These are phyloP conservation scores for Carpatolechia fugitivella DNA, from an alignment of 2,888 invertebrate genomes.

Conservation along the genomic window DNA sequence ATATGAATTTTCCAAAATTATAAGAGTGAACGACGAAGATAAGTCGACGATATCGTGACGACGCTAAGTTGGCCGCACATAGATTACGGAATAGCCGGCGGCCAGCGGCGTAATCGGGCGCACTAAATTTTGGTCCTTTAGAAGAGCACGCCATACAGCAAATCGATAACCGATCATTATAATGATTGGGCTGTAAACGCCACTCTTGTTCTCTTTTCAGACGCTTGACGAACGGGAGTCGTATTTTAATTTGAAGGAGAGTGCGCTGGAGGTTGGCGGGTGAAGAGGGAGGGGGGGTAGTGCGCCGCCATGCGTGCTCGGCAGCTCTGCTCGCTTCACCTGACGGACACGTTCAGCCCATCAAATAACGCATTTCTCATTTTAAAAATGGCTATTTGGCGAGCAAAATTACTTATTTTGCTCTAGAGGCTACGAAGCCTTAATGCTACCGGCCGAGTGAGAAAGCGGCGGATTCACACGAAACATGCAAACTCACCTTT, in stretches of 20 bases:
- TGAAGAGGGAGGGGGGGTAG: neutral
- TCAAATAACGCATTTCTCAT: conserved; percentile 30
- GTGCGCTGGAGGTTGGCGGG: conserved; percentile 2
- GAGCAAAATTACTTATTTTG: conserved; percentile 17
- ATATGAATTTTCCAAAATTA: conserved; percentile 76
- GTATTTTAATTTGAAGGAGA: conserved; percentile 46
- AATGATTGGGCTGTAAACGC: conserved; percentile 74
- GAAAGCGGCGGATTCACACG: conserved; percentile 19
- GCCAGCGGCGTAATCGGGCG: conserved; percentile 61
- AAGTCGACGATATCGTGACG: conserved; percentile 71
- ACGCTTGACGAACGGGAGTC: conserved; percentile 70
- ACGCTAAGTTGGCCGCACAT: conserved; percentile 57
- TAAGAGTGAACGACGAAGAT: conserved; percentile 68
- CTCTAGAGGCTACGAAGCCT: conserved; percentile 29
- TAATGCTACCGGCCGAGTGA: conserved; percentile 1
- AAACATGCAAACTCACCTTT: neutral
- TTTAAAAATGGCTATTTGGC: conserved; percentile 19
- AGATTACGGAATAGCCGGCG: conserved; percentile 67
- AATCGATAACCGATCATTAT: conserved; percentile 78
- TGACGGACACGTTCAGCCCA: conserved; percentile 26
- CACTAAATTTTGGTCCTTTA: conserved; percentile 71
- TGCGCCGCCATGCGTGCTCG: conserved; percentile 17
- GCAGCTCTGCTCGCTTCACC: conserved; percentile 21
- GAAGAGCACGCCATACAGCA: conserved; percentile 68
- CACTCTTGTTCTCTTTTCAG: conserved; percentile 59